Evolutionary conservation across 1,140 invertebrate species (phyloP), one percentile per base, ranked within the genome.

Genomic region (Pteromalus puparum): DNA sequence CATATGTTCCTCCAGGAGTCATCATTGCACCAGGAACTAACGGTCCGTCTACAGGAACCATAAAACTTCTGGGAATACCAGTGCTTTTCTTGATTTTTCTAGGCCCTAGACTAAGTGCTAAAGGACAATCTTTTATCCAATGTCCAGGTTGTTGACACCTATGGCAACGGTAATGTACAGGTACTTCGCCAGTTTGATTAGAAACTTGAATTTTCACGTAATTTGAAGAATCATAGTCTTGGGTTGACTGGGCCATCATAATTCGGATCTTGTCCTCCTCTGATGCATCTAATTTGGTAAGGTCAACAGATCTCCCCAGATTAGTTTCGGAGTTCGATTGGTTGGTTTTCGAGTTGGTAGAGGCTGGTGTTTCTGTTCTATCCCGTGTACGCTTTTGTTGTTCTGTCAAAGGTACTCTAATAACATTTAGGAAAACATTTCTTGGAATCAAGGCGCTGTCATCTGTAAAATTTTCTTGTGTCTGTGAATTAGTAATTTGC

Each of bases 201-300:
- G 96, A 95, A 81, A 97, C 97, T 89, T 96, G 95, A 90, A 98
- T 96, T 93, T 97, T 97, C 89, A 97, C 94, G 90, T 98, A 98
- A 92, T 99, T 99, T 90, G 99, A 98, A 89, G 99, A 97, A 94
- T 99, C n/a, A n/a, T n/a, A n/a, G n/a, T n/a, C n/a, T n/a, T n/a
- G n/a, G n/a, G n/a, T n/a, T n/a, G n/a, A n/a, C n/a, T n/a, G n/a
- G n/a, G n/a, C n/a, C n/a, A n/a, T n/a, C n/a, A n/a, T n/a, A n/a
- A n/a, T n/a, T n/a, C n/a, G n/a, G n/a, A n/a, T n/a, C n/a, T n/a
- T n/a, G n/a, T n/a, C n/a, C n/a, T n/a, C n/a, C n/a, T n/a, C 99
- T 42, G 97, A 97, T 73, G 96, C 97, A 94, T 98, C 97, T 93
- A 99, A 96, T 91, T 95, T 96, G 30, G 97, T 96, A 85, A 99